Conservation (phyloP, 2,797 vertebrate genomes). For the Calcarius lapponicus region DNA sequence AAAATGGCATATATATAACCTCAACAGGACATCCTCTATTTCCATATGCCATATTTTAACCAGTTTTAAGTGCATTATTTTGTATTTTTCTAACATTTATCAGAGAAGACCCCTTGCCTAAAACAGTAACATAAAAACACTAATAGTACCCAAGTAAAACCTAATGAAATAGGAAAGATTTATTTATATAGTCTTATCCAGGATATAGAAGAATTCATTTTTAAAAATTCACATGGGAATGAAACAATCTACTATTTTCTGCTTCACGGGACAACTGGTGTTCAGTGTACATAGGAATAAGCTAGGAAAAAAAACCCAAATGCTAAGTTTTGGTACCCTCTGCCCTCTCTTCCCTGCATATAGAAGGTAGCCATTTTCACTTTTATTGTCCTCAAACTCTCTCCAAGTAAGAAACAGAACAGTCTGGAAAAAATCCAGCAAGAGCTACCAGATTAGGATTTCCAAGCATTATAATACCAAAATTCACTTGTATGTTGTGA, state of each 20-base stretch:
- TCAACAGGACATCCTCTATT: neutral
- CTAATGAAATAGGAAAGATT: neutral
- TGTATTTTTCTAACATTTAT: neutral
- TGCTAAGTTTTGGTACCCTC: neutral
- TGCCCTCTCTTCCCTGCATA: neutral
- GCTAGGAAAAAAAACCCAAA: neutral
- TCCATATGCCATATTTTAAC: neutral
- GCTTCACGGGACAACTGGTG: neutral
- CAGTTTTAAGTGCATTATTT: neutral
- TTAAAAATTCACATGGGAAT: neutral
- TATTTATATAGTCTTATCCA: neutral
- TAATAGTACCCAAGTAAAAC: neutral
- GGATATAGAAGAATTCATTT: fast-evolving
- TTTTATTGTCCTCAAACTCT: neutral
- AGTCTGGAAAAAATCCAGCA: neutral
- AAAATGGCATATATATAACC: neutral
- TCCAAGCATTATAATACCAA: neutral
- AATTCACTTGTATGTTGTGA: neutral
- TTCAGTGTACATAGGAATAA: neutral
- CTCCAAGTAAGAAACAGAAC: neutral
- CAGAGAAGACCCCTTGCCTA: neutral
- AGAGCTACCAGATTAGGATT: neutral
- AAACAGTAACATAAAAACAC: neutral
- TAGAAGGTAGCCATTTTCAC: neutral
- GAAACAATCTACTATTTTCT: neutral